phyloP scores from a whole-genome alignment of 2,797 vertebrate species.

The Myotis daubentonii region DNA sequence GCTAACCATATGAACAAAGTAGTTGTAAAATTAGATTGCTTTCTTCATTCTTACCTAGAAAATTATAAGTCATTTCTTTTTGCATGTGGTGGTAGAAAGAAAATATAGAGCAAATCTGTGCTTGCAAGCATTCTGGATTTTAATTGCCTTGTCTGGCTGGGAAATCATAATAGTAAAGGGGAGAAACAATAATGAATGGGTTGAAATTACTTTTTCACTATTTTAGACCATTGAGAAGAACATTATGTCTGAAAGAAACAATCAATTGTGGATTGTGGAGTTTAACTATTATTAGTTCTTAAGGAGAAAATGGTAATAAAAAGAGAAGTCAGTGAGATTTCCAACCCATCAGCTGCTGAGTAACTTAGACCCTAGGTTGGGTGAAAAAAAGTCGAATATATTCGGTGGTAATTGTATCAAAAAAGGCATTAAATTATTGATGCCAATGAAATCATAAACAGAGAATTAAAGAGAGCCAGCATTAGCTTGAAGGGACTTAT shows the following conservation, averaged over 20 bases:
- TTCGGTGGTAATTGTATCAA: not conserved
- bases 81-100: not conserved
- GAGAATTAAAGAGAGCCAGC: not conserved
- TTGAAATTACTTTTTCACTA: slow-evolving; percentile 19
- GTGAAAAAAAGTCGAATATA: not conserved
- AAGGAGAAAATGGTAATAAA: not conserved
- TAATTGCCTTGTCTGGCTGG: not conserved
- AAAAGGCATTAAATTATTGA: not conserved
- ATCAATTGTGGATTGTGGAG: not conserved
- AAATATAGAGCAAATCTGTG: not conserved
- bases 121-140: not conserved
- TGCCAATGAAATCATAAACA: not conserved
- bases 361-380: not conserved
- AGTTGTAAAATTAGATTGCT: not conserved
- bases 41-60: not conserved
- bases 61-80: not conserved
- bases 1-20: not conserved
- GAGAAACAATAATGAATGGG: not conserved
- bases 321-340: slow-evolving; percentile 2
- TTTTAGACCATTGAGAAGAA: slow-evolving; percentile 32
- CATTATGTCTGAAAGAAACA: not conserved
- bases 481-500: not conserved
- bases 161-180: slow-evolving; percentile 15
- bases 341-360: not conserved
- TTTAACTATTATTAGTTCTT: not conserved